A percentile compares a stretch with the other conserved stretches of the same genome.
Conservation (phyloP, 2,888 invertebrate species). For the Bimastos eiseni region DNA sequence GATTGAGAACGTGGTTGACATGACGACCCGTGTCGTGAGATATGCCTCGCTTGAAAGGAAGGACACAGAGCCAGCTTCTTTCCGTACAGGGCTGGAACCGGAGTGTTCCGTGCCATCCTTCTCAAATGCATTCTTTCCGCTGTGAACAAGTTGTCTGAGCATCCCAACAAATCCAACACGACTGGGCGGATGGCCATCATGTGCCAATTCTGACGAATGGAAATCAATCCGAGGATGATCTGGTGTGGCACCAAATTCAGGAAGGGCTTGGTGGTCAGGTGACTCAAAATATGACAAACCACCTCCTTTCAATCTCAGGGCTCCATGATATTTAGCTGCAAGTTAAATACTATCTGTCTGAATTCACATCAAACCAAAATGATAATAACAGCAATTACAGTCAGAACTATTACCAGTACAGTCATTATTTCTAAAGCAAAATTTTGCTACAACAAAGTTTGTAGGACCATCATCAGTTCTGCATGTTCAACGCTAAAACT, state of each 20-base stretch:
- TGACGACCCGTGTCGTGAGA: not conserved
- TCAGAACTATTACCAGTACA: not conserved
- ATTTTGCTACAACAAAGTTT: not conserved
- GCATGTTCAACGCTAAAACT: not conserved
- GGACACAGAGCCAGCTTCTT: not conserved
- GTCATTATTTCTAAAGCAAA: not conserved
- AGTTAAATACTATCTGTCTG: not conserved
- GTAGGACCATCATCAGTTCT: not conserved
- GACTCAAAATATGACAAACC: not conserved
- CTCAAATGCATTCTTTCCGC: constrained; percentile 16
- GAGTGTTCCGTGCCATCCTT: not conserved
- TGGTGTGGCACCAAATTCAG: not conserved
- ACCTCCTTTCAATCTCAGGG: not conserved
- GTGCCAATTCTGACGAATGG: not conserved
- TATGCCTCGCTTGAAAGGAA: not conserved
- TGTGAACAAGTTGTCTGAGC: constrained; percentile 15
- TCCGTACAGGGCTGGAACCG: not conserved
- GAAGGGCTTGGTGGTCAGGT: not conserved
- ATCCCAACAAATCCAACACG: not conserved
- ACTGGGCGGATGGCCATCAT: not conserved
- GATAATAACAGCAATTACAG: not conserved
- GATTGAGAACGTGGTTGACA: not conserved
- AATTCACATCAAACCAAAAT: not conserved
- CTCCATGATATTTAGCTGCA: not conserved
- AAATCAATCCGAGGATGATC: not conserved